Conservation (phyloP, 2,888 invertebrate species). For the Elaeidobius kamerunicus region DNA sequence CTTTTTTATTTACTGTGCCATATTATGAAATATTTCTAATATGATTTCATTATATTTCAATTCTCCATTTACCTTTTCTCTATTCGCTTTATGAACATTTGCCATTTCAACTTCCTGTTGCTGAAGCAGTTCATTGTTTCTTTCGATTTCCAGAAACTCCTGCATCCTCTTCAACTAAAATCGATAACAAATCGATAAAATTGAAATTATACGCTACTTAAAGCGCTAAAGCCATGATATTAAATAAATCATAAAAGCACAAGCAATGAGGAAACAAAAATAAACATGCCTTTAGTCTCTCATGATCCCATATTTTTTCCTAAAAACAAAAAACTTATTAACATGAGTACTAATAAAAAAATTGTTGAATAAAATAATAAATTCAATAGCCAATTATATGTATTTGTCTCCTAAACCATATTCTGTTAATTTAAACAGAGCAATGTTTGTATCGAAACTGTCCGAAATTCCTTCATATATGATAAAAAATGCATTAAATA, state of each 20-base stretch:
- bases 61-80: conserved; percentile 58
- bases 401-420: too few relatives aligned
- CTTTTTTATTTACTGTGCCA: neutral
- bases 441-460: too few relatives aligned
- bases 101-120: conserved; percentile 65
- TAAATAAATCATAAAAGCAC: conserved; percentile 5
- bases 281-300: conserved; percentile 60
- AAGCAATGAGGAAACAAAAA: conserved; percentile 23
- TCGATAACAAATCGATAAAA: conserved; percentile 25
- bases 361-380: too few relatives aligned
- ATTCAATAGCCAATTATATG: too few relatives aligned
- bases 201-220: neutral
- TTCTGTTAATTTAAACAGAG: too few relatives aligned
- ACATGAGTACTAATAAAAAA: too few relatives aligned
- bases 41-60: too few relatives aligned
- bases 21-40: too few relatives aligned
- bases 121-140: conserved; percentile 61
- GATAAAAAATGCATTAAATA: too few relatives aligned
- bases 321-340: conserved; percentile 54
- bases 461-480: too few relatives aligned
- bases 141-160: conserved; percentile 58
- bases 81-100: conserved; percentile 59
- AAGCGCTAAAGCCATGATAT: neutral
- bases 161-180: conserved; percentile 55
- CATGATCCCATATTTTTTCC: conserved; percentile 58